A percentile compares a stretch with the other conserved stretches of the same genome.
Conservation (phyloP, 2,888 invertebrate species). For the Eretmocerus hayati region DNA sequence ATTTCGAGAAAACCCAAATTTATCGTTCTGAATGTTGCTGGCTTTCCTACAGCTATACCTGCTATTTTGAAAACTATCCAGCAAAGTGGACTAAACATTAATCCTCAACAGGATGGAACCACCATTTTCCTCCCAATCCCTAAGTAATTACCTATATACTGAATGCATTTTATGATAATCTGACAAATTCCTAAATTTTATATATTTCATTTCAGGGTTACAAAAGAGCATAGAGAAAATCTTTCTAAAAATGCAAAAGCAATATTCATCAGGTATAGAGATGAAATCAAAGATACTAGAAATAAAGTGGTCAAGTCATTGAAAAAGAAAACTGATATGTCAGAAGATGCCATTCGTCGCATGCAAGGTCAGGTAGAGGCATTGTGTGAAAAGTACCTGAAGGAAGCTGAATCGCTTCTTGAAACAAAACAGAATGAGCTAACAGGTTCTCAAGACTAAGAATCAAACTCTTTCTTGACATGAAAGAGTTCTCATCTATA, state of each 20-base stretch:
- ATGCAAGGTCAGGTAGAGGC: constrained; percentile 64
- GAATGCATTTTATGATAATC: not conserved
- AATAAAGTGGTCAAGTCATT: constrained; percentile 64
- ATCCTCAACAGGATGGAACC: constrained; percentile 92
- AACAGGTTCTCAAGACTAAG: constrained; percentile 45
- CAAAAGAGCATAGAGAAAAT: constrained; percentile 84
- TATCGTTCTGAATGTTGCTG: constrained; percentile 73
- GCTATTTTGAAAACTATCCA: constrained; percentile 68
- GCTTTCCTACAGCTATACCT: constrained; percentile 81
- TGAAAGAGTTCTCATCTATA: no score
- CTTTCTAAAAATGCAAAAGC: constrained; percentile 83
- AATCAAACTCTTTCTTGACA: not conserved
- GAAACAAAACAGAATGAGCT: constrained; percentile 70
- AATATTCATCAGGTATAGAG: constrained; percentile 71
- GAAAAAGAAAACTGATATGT: constrained; percentile 63
- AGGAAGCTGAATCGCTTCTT: constrained; percentile 59
- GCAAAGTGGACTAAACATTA: constrained; percentile 81
- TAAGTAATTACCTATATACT: constrained; percentile 54
- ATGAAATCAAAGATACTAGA: constrained; percentile 68
- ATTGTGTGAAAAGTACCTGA: constrained; percentile 61
- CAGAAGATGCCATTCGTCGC: constrained; percentile 62
- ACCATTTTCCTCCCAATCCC: constrained; percentile 82
- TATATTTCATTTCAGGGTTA: constrained; percentile 54
- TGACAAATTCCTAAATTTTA: not conserved
- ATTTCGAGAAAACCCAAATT: constrained; percentile 81